Conservation (phyloP, 53 echinoderm and acorn worm genomes). For the Stichopus horrens region DNA sequence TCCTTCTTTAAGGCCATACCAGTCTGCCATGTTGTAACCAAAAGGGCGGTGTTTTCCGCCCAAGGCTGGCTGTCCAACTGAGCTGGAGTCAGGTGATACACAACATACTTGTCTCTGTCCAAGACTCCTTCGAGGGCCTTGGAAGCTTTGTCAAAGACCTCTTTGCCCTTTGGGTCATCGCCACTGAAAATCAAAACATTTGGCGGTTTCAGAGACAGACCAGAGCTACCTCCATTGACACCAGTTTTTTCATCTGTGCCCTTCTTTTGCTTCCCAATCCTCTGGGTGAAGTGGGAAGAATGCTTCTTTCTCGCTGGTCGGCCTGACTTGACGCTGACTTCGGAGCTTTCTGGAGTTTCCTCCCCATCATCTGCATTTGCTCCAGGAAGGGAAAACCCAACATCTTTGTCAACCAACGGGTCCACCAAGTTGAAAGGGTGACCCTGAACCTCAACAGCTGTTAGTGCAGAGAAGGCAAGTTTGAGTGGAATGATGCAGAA, state of each 20-base stretch:
- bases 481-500: too few relatives aligned
- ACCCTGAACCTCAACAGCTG: constrained; percentile 90
- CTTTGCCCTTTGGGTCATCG: constrained; percentile 15
- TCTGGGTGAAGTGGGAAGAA: constrained; percentile 74
- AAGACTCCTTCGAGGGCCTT: constrained; percentile 70
- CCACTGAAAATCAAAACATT: constrained; percentile 85
- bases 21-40: constrained; percentile 57
- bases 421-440: constrained; percentile 79
- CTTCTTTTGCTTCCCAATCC: constrained; percentile 71
- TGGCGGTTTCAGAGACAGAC: constrained; percentile 60
- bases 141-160: constrained; percentile 44
- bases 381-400: constrained; percentile 18
- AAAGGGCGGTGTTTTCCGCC: constrained; percentile 82
- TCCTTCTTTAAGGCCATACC: constrained; percentile 6
- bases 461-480: neutral
- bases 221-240: constrained; percentile 26
- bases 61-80: constrained; percentile 72
- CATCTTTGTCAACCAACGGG: constrained; percentile 40
- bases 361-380: neutral
- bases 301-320: constrained; percentile 68
- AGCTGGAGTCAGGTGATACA: constrained; percentile 69
- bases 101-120: constrained; percentile 74
- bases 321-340: constrained; percentile 13
- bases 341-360: neutral
- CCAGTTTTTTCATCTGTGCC: constrained; percentile 32